phyloP scores from a whole-genome alignment of 2,113 vertebrate species.

The Melierax canorus region DNA sequence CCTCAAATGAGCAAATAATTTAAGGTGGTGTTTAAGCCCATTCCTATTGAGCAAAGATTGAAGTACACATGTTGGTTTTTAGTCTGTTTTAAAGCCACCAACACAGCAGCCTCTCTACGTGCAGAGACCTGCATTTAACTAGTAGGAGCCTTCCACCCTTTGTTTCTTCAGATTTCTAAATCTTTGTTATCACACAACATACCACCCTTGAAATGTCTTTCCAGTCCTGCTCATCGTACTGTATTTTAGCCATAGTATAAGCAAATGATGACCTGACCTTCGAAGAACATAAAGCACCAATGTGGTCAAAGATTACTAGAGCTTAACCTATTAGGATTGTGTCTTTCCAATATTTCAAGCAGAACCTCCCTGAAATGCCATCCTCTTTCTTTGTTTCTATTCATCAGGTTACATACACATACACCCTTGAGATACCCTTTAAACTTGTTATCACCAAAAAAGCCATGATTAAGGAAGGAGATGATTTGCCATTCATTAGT shows the following conservation, averaged over 20 bases:
- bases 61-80: neutral
- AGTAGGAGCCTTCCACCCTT: neutral
- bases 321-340: neutral
- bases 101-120: neutral
- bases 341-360: neutral
- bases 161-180: neutral
- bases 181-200: neutral
- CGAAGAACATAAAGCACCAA: neutral
- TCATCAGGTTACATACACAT: neutral
- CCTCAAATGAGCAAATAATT: neutral
- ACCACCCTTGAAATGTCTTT: neutral
- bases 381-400: neutral
- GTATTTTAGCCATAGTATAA: neutral
- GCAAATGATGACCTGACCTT: neutral
- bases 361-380: neutral
- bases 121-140: neutral
- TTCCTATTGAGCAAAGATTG: neutral
- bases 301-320: neutral
- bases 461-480: neutral
- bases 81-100: neutral
- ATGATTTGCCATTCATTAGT: neutral
- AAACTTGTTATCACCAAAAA: neutral
- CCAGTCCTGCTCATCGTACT: neutral
- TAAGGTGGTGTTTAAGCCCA: neutral
- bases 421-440: neutral